Evolutionary conservation across 1,140 invertebrate species (phyloP), one percentile per base, ranked within the genome.

Genomic region (Lithobius niger): DNA sequence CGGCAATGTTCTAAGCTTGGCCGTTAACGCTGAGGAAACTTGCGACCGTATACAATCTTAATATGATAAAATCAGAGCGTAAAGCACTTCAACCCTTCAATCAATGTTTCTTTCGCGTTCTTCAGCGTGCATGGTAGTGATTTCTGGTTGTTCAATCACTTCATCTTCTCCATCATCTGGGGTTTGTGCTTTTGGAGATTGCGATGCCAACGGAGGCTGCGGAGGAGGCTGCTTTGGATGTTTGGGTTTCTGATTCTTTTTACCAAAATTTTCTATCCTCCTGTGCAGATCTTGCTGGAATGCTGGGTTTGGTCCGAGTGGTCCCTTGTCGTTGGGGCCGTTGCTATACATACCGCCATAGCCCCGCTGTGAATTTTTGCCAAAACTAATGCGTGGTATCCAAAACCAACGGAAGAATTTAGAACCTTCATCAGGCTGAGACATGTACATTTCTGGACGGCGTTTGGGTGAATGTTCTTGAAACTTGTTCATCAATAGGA

Each of bases 241-340:
- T 44, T 25, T 16, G 2, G 31, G 21, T 50, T 50, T 24, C 21
- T 26, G 22, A 4, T 50, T 3, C 19, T 50, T 50, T 24, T 26
- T 10, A 13, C 48, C 48, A 50, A 50, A 50, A 19, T 50, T 50
- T 50, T 50, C 48, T 4, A 50, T 50, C 27, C 27, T 10, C 27
- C 27, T 22, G 27, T 53, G 52, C n/a, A 53, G 28, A 53, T 53
- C 52, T 53, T 53, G 28, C 42, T 53, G 52, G 28, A 53, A 53
- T 16, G 28, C 52, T 6, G 52, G 52, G 25, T 53, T 53, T 6
- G 28, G 52, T 43, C 24, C 52, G 4, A 53, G 21, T 3, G 40
- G 28, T 3, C n/a, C 28, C 22, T 36, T 40, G 28, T 19, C 31
- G 4, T 6, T 21, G 6, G 28, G 10, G 49, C 27, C 27, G 27